A percentile compares a stretch with the other conserved stretches of the same genome.
phyloP scores from a whole-genome alignment of 2,888 invertebrate species.

The Notodonta ziczac region DNA sequence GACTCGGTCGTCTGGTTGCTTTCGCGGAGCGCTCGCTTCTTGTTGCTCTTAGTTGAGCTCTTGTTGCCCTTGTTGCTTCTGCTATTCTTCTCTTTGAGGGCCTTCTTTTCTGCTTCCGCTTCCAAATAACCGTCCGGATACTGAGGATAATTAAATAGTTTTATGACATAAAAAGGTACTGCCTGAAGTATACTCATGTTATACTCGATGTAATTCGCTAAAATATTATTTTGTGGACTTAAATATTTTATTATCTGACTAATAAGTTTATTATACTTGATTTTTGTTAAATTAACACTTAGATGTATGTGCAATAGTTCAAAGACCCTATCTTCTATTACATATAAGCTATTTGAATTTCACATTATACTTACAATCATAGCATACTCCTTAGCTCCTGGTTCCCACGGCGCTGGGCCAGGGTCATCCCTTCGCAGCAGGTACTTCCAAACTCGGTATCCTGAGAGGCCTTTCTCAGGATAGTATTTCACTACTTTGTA shows the following conservation, averaged over 20 bases:
- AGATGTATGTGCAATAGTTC: no score
- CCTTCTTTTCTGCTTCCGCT: slow-evolving; percentile 83
- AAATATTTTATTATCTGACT: no score
- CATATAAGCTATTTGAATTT: not conserved
- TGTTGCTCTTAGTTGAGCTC: slow-evolving; percentile 19
- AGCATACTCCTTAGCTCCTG: slow-evolving; percentile 86
- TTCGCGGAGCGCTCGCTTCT: slow-evolving; percentile 56
- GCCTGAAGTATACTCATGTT: no score
- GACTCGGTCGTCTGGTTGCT: slow-evolving; percentile 55
- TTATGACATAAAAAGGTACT: no score
- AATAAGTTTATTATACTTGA: no score
- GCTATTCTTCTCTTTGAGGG: slow-evolving; percentile 53
- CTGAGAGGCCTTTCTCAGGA: slow-evolving; percentile 90
- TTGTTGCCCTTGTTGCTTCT: slow-evolving; percentile 35
- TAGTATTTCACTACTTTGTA: slow-evolving; percentile 95
- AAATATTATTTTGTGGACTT: no score
- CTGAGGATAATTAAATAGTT: slow-evolving; percentile 52
- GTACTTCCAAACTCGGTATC: slow-evolving; percentile 92
- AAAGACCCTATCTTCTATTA: no score
- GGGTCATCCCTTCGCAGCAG: slow-evolving; percentile 91
- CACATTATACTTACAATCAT: slow-evolving; percentile 58
- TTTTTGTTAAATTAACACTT: no score
- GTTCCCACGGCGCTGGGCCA: slow-evolving; percentile 91
- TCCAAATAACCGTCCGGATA: slow-evolving; percentile 90
- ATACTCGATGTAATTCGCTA: no score